Base-by-base conservation (phyloP, 2,888 invertebrate genomes). In the Syritta pipiens region DNA sequence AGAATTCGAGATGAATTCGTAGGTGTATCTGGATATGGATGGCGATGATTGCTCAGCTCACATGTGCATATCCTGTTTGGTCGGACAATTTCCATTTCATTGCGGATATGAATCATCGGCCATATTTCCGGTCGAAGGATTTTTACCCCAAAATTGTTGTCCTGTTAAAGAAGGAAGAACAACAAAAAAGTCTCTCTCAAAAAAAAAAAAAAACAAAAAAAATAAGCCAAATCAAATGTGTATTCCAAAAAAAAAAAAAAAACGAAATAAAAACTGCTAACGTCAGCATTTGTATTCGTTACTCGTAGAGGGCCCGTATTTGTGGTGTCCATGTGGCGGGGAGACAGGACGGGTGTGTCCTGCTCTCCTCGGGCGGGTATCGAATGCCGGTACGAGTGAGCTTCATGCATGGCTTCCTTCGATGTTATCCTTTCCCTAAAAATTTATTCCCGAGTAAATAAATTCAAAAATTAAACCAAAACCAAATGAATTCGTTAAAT, bases 51-150 rank as follows among this genome's bases (percentile, higher is more conserved):
- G 79, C 65, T 77, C 72, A 79, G 68, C 67, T 74, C 79, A 74
- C 79, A 74, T 79, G 79, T 79, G 74, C 67, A 79, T 79, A 79
- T 79, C 79, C 79, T 79, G 79, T 79, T 74, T 79, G 79, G 79
- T 79, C 46, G 62, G 79, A 79, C 79, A 79, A 74, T 79, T 79
- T 79, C 79, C 79, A 79, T 79, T 79, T 79, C 79, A 79, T 74
- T 79, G 79, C 79, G 79, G 79, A 79, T 79, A 79, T 79, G 79
- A 79, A 79, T 79, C 79, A 79, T 79, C 79, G 79, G 79, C 67
- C 74, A 67, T 74, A 79, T 79, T 79, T 79, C 79, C 79, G 74
- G 79, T 79, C 79, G 67, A 79, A 79, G 67, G 79, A 74, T 74
- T 79, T 79, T 74, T 79, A 72, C 79, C 74, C 74, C 79, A 79